Base-by-base conservation (phyloP, 2,888 invertebrate genomes). In the Gymnocheta viridis region DNA sequence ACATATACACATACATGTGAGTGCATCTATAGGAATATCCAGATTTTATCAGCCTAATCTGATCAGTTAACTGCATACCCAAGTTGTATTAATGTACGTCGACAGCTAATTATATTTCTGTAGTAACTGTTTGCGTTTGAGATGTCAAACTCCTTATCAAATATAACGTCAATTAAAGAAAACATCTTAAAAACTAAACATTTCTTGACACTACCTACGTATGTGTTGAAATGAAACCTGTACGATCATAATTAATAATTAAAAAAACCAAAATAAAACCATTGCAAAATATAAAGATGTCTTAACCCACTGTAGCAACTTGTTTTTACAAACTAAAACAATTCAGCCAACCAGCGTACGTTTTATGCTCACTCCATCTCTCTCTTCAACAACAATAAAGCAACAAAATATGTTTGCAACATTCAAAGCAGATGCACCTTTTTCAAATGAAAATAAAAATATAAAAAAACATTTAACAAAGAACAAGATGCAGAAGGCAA, bases 371-470 rank as follows among this genome's bases (percentile, higher is more conserved):
- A 81, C 85, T 85, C 84, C 77, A 82, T 86, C 87, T 85, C 85
- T 81, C 87, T 82, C 85, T 85, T 85, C 54, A 72, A 70, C 83
- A 41, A 67, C 88, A 91, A 90, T 90, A 90, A 91, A 90, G 91
- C 89, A 88, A 88, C 89, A 91, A 90, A 92, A 92, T 92, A 92
- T 92, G 92, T 91, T 90, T 90, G 88, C 88, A 91, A 90, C 90
- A 90, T 90, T 88, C 88, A 91, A 91, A 92, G 88, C 92, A 92
- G 92, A 92, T 91, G 89, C 88, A 86, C 76, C 81, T 79, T 78
- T 87, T 87, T 87, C 86, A 77, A 85, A 82, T 51, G 72, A 83
- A 85, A 77, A 85, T 38, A 82, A 78, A 74, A 29, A n/a, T n/a
- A n/a, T n/a, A 62, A 66, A 66, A 51, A 29, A 32, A 44, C 62